Percentiles rank a stretch among this genome's conserved stretches.
Conservation (phyloP, 1,140 invertebrate species). For the Bombus sylvicola region DNA sequence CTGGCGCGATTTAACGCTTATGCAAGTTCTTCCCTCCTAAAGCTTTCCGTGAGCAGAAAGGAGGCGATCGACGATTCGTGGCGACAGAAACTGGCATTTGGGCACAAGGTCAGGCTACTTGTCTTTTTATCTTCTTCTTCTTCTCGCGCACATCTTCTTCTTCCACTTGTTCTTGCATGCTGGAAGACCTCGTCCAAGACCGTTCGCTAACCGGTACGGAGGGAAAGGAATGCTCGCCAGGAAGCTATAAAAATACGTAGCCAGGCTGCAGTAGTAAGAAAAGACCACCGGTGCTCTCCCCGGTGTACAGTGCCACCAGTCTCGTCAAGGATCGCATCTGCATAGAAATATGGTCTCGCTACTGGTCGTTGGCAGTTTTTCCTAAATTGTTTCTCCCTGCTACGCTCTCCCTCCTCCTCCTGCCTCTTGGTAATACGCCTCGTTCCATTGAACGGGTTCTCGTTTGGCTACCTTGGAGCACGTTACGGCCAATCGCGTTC, state of each 20-base stretch:
- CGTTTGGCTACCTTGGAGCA: background rate
- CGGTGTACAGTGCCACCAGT: background rate
- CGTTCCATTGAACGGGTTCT: background rate
- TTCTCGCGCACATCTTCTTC: background rate
- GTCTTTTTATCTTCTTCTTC: slow-evolving; percentile 44
- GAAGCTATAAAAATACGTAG: slow-evolving; percentile 64
- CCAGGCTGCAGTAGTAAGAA: background rate
- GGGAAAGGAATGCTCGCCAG: slow-evolving; percentile 54
- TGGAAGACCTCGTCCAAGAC: slow-evolving; percentile 40
- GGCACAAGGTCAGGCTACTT: slow-evolving; percentile 63
- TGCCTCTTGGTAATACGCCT: background rate
- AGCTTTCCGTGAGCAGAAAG: slow-evolving; percentile 22
- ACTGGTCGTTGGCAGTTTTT: slow-evolving; percentile 24
- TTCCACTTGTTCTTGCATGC: background rate
- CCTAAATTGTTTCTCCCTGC: background rate
- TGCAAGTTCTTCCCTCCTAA: slow-evolving; percentile 49
- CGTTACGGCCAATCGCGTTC: no score
- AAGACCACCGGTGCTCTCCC: background rate
- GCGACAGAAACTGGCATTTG: slow-evolving; percentile 70
- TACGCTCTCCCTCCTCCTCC: no score
- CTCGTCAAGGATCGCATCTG: slow-evolving; percentile 30
- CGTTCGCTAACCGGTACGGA: slow-evolving; percentile 56
- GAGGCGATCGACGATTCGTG: slow-evolving; percentile 42
- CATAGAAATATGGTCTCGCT: slow-evolving; percentile 19
- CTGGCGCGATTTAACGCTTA: slow-evolving; percentile 68